A percentile compares a stretch with the other conserved stretches of the same genome.
phyloP scores from a whole-genome alignment of 2,797 vertebrate species.

The Smutsia gigantea region DNA sequence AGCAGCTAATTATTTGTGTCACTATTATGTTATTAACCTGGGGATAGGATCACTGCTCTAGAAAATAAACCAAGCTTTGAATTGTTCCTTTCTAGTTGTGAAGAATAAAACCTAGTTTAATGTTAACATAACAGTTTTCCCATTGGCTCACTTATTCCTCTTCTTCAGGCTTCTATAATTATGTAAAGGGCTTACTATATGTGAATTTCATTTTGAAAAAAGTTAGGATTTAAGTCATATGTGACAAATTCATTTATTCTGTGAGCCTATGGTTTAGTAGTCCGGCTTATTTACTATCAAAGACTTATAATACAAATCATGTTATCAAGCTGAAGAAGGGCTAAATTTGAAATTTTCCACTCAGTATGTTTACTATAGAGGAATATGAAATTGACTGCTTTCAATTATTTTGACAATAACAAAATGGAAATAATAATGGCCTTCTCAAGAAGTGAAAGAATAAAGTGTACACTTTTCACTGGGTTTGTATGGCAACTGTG shows the following conservation, averaged over 20 bases:
- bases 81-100: constrained; percentile 49
- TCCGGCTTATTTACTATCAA: constrained; percentile 34
- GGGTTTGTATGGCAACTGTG: constrained; percentile 24
- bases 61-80: constrained; percentile 19
- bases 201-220: neutral
- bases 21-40: neutral
- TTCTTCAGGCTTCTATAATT: neutral
- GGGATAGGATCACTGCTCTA: neutral
- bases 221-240: constrained; percentile 10
- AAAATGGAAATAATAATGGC: constrained; percentile 65
- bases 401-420: constrained; percentile 71
- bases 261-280: constrained; percentile 5
- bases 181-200: neutral
- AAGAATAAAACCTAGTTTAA: constrained; percentile 36
- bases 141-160: neutral
- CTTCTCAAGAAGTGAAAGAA: constrained; percentile 33
- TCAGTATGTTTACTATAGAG: constrained; percentile 54
- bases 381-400: constrained; percentile 53
- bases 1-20: neutral
- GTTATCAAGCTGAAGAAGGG: constrained; percentile 50
- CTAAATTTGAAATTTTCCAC: constrained; percentile 55
- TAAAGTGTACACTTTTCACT: neutral
- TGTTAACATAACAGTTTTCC: neutral
- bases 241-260: constrained; percentile 36
- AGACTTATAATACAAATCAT: constrained; percentile 53